Base-by-base conservation (phyloP, 2,888 invertebrate species). In the Horisme vitalbata region DNA sequence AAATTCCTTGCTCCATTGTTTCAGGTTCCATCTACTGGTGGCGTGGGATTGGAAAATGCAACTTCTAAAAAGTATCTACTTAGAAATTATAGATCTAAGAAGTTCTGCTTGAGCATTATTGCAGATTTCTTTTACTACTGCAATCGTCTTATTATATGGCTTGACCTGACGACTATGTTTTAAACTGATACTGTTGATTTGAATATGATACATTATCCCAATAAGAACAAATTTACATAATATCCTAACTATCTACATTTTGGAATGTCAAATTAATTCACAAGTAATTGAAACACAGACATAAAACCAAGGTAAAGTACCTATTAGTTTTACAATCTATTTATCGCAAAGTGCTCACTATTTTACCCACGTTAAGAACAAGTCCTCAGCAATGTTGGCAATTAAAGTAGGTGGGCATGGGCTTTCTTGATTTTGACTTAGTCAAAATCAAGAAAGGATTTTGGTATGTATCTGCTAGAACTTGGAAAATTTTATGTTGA, bases 401-500 rank as follows among this genome's bases (percentile, higher is more conserved):
- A 79, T n/a, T n/a, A n/a, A n/a, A n/a, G n/a, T n/a, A n/a, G n/a
- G n/a, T n/a, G n/a, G n/a, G n/a, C n/a, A n/a, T n/a, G n/a, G n/a
- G n/a, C n/a, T n/a, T n/a, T n/a, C n/a, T n/a, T n/a, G n/a, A n/a
- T n/a, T n/a, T n/a, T n/a, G n/a, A n/a, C n/a, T n/a, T n/a, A n/a
- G n/a, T n/a, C n/a, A n/a, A n/a, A n/a, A n/a, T n/a, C n/a, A 84
- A 83, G 76, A 79, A 81, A 83, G 80, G 77, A 84, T 82, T 75
- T 75, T 75, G 71, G 68, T 71, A 71, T 63, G 65, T 66, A 61
- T 68, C 55, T 65, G 55, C n/a, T n/a, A n/a, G n/a, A n/a, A n/a
- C n/a, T n/a, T n/a, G n/a, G n/a, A n/a, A n/a, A n/a, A n/a, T n/a
- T n/a, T n/a, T n/a, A n/a, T n/a, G n/a, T n/a, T n/a, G n/a, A n/a